Percentiles rank a stretch among this genome's conserved stretches.
phyloP scores from a whole-genome alignment of 2,797 vertebrate genomes.

The Sebastes wilsoni region DNA sequence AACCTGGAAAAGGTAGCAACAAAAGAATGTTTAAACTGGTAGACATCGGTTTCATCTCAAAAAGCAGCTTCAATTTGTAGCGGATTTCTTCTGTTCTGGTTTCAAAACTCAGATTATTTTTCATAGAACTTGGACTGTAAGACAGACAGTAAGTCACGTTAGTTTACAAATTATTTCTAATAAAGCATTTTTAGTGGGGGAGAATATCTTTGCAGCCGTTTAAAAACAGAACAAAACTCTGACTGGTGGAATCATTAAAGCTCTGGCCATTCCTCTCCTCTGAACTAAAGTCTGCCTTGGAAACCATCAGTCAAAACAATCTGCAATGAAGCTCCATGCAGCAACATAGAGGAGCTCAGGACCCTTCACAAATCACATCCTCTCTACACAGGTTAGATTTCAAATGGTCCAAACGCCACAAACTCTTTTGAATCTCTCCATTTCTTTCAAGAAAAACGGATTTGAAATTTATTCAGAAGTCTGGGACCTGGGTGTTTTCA shows the following conservation, averaged over 20 bases:
- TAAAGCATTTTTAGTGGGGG: background rate
- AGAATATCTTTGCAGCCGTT: slow-evolving; percentile 15
- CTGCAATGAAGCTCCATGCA: slow-evolving; percentile 46
- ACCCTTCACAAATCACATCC: slow-evolving; percentile 9
- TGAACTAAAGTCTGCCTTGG: slow-evolving; percentile 51
- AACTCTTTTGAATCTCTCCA: background rate
- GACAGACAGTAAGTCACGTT: background rate
- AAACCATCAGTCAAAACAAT: slow-evolving; percentile 62
- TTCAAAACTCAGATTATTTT: background rate
- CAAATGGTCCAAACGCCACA: background rate
- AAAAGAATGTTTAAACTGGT: background rate
- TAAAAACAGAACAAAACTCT: slow-evolving; percentile 13
- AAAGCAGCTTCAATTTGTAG: background rate
- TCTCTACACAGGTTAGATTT: background rate
- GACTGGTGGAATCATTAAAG: slow-evolving; percentile 63
- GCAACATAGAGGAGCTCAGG: slow-evolving; percentile 6
- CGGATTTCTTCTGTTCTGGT: background rate
- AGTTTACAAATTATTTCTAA: background rate
- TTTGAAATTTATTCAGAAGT: background rate
- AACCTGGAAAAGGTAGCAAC: background rate
- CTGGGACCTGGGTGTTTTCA: background rate
- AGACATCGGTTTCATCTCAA: background rate
- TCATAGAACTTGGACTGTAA: background rate
- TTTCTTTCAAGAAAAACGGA: background rate
- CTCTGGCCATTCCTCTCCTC: slow-evolving; percentile 42